Conservation (phyloP, 1,140 invertebrate species). For the Platorchestia sp. region DNA sequence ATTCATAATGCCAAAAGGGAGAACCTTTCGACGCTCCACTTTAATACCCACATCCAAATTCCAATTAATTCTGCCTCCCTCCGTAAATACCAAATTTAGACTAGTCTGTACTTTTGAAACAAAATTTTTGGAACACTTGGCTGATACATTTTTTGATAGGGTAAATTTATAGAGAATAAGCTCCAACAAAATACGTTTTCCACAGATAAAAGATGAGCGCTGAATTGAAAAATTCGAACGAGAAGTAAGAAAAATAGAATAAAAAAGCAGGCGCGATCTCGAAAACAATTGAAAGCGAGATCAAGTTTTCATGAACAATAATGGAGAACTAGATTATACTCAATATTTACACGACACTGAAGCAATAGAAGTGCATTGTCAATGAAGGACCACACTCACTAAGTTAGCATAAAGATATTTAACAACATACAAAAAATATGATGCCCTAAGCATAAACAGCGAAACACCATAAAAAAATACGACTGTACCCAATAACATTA, state of each 20-base stretch:
- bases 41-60: neutral
- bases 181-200: neutral
- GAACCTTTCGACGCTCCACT: neutral
- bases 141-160: neutral
- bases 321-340: neutral
- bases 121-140: neutral
- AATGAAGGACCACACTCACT: neutral
- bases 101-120: neutral
- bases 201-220: neutral
- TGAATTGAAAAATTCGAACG: no score
- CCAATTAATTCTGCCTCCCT: neutral
- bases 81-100: neutral
- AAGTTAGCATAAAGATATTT: neutral
- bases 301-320: neutral
- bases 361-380: neutral
- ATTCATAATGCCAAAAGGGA: neutral
- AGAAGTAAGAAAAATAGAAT: no score
- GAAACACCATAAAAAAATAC: neutral
- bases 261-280: neutral
- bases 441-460: neutral
- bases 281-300: neutral
- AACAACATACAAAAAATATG: slow-evolving; percentile 10
- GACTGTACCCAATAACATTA: neutral
- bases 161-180: neutral
- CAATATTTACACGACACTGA: neutral